Evolutionary conservation across 2,888 invertebrate genomes (phyloP), one percentile per base, ranked within the genome.

Genomic region (Dolomedes plantarius): DNA sequence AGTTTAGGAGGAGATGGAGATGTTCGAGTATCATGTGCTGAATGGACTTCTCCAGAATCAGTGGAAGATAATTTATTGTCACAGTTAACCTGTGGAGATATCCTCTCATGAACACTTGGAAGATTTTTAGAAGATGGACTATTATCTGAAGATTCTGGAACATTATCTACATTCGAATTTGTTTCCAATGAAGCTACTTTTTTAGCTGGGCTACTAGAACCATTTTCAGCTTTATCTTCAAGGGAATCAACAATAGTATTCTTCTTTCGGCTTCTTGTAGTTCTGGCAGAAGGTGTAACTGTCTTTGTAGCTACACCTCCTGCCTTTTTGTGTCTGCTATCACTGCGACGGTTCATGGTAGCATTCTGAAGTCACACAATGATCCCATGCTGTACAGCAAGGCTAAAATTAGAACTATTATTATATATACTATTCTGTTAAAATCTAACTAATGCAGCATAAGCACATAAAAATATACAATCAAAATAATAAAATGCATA

Each of bases 201-300:
- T 65, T 83, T 72, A 6, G 19, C 16, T 39, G 67, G 74, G 50
- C 62, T 71, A 19, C 23, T 31, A 19, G 50, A 29, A 39, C 65
- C 72, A 11, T 72, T 46, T 16, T 69, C 74, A 23, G 16, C 31
- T 41, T 85, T 85, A 19, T 73, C 77, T 16, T 83, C 77, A 13
- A 23, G 28, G n/a, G 64, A 23, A 50, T 78, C 85, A 27, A 56
- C 9, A 41, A 56, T 41, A 3, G 65, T 50, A 46, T 62, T 75
- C 23, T 67, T 79, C 56, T 80, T 86, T 39, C 80, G 28, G 50
- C 80, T 86, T 71, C 86, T 68, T 39, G 86, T 79, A 19, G 79
- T 75, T 74, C 86, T 86, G 74, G 86, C 79, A 80, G 86, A 79
- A 86, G 86, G 79, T 80, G 86, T 68, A 74, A 65, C 73, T 74